Percentiles rank a stretch among this genome's conserved stretches.
Evolutionary conservation across 1,140 invertebrate genomes (phyloP).

Genomic region (Rhysida immarginata): DNA sequence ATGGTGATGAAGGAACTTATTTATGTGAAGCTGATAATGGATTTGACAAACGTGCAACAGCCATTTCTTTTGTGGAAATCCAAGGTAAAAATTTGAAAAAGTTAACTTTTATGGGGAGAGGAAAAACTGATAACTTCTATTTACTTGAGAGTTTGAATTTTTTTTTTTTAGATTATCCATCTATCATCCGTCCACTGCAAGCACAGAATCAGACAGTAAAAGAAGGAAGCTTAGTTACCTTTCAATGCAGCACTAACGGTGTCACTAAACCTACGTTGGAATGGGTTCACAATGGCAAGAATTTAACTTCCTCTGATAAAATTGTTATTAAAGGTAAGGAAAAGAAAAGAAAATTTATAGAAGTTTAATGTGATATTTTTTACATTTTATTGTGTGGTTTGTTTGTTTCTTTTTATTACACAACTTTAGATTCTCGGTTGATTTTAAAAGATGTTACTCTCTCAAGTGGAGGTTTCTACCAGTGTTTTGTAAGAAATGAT

Average conservation of each 20-base stretch:
- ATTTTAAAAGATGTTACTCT: constrained; percentile 53
- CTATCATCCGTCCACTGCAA: not conserved
- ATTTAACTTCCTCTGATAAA: constrained; percentile 33
- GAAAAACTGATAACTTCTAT: constrained; percentile 1
- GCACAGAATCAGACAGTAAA: constrained; percentile 41
- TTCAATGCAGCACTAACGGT: constrained; percentile 49
- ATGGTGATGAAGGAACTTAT: constrained; percentile 50
- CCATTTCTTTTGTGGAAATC: constrained; percentile 21
- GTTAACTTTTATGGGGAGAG: not conserved
- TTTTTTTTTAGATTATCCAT: not conserved
- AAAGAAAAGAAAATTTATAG: no score
- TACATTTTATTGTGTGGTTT: not conserved
- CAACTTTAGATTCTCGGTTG: constrained; percentile 39
- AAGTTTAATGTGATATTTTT: no score
- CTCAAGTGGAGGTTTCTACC: constrained; percentile 68
- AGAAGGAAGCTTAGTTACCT: constrained; percentile 45
- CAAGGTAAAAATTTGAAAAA: constrained; percentile 19
- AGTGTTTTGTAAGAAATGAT: constrained; percentile 72
- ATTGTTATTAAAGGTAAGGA: constrained; percentile 19
- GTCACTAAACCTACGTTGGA: constrained; percentile 51
- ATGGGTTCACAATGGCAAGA: constrained; percentile 71
- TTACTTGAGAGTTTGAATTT: not conserved
- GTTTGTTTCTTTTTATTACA: constrained; percentile 19
- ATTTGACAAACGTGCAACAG: constrained; percentile 17
- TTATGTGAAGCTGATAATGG: constrained; percentile 40